Evolutionary conservation across 2,113 vertebrate genomes (phyloP), one percentile per base, ranked within the genome.

Genomic region (Aegithalos caudatus): DNA sequence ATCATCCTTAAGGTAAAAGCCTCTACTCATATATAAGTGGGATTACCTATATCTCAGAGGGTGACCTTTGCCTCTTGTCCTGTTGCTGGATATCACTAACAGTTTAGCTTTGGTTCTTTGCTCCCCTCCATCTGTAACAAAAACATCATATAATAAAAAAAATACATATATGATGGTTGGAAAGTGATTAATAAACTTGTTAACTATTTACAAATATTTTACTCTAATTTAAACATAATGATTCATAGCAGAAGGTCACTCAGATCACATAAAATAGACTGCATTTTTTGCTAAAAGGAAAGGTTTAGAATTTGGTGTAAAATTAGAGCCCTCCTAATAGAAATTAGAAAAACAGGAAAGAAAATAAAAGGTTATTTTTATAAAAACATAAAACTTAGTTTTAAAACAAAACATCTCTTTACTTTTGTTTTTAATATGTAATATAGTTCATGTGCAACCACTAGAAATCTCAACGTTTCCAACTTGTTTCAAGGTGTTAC

Each of bases 391-490:
- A 12, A 19, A 12, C 20, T 69, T n/a, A n/a, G n/a, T 73, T 74
- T 44, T 64, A 67, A 48, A 76, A 50, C 8, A 7, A 69, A 65
- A 18, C 3, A 69, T 37, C 6, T 2, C 44, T 21, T 86, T 70
- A 8, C 42, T 57, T 86, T 86, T 40, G 29, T 65, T 77, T 90
- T 78, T 78, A 81, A 53, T 66, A 8, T 22, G 8, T 37, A 51
- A 60, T 57, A 33, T 16, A 23, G 54, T 70, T 69, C 42, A 54
- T 22, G 6, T 0, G 0, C 3, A 50, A 12, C 10, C 3, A 10
- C 16, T 44, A 81, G 38, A 87, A 81, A 84, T 74, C 38, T 78
- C 33, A 40, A 60, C 2, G 3, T 64, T 78, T 88, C 35, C 19
- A 58, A 18, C 14, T 78, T 56, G 9, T 38, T 86, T 44, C 29